Conservation (phyloP, 2,888 invertebrate species). For the Neria commutata region DNA sequence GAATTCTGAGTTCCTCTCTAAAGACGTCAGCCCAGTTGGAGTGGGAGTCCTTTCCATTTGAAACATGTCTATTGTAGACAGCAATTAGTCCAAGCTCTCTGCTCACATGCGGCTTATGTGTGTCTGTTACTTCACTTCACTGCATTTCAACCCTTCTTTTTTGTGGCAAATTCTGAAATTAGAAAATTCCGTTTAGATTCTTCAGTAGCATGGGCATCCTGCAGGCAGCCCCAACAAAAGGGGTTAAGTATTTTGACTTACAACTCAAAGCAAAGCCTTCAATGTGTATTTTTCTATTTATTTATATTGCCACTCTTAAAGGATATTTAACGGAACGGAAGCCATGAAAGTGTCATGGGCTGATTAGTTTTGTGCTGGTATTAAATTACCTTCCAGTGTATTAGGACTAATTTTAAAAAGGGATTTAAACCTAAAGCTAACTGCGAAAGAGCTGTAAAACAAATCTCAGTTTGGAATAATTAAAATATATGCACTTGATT, state of each 20-base stretch:
- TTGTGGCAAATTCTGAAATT: not conserved
- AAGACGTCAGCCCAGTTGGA: no score
- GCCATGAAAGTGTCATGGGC: not conserved
- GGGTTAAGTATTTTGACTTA: not conserved
- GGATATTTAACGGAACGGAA: not conserved
- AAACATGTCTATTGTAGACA: not conserved
- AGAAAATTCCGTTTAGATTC: not conserved
- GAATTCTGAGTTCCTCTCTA: no score
- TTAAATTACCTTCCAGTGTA: no score
- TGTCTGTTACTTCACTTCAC: not conserved
- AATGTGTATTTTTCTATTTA: not conserved
- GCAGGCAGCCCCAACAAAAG: not conserved
- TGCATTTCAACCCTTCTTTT: not conserved
- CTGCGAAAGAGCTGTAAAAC: no score
- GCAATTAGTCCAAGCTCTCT: slow-evolving; percentile 10
- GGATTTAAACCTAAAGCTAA: no score
- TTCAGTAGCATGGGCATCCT: no score
- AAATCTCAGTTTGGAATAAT: no score
- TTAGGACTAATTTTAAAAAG: no score
- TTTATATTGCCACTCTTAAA: not conserved
- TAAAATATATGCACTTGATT: no score
- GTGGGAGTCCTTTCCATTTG: not conserved
- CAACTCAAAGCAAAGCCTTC: not conserved
- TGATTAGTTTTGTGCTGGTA: no score
- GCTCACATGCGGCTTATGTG: not conserved